Evolutionary conservation across 2,113 vertebrate genomes (phyloP), one percentile per base, ranked within the genome.

Genomic region (Promerops cafer): DNA sequence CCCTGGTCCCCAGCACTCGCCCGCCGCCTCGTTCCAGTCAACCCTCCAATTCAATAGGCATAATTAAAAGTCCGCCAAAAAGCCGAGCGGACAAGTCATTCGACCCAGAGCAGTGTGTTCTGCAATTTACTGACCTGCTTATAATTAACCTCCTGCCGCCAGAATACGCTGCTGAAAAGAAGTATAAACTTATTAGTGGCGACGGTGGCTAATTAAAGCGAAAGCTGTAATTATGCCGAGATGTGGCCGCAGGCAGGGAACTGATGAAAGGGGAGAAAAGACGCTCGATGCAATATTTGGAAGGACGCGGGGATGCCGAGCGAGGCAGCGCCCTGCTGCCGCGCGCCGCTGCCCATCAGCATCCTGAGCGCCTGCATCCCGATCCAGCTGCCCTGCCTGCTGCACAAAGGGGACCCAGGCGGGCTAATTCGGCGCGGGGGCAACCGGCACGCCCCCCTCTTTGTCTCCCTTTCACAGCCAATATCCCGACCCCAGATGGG

Each of bases 401-500:
- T 17, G 94, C 97, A 98, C 99, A 99, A 99, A 99, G 96, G 98
- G 92, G 88, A 66, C 97, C 83, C 97, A 97, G 98, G 97, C 97
- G 83, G 97, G 94, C 96, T 99, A 98, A 98, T 98, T 98, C 98
- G 98, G 98, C 94, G 97, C 98, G 98, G 99, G 98, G 98, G 99
- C 97, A 37, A 97, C 94, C 83, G 98, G 98, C 98, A 98, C 99
- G 97, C 99, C 99, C 94, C 98, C 59, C 97, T 97, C 98, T 98
- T 97, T 98, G 98, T 98, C 97, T 97, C 98, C 98, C 99, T 99
- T 98, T 99, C 98, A 98, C 96, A 96, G 97, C 98, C 98, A 98
- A 99, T 98, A 98, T 98, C 97, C 96, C 97, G 90, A 80, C 91
- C 98, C 98, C 99, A 99, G 99, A 99, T 99, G 99, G 99, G 98